phyloP scores from a whole-genome alignment of 2,888 invertebrate species.

The Erebia aethiops region DNA sequence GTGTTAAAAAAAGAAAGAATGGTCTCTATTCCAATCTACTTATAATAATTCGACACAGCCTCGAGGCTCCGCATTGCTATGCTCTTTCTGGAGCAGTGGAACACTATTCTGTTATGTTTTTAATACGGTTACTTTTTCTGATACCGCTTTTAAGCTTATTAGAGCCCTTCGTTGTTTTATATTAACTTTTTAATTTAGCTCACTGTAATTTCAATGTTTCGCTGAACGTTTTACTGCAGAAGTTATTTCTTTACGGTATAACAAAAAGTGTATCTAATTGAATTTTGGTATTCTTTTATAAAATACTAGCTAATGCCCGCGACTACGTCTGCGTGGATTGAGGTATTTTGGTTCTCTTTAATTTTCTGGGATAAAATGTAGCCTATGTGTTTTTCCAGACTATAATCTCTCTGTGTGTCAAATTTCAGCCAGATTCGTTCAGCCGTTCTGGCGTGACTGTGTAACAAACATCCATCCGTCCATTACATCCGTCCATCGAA shows the following conservation, averaged over 20 bases:
- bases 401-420: neutral
- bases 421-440: neutral
- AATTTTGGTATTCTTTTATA: neutral
- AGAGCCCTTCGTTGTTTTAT: constrained; percentile 61
- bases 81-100: constrained; percentile 74
- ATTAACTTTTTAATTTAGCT: constrained; percentile 26
- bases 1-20: constrained; percentile 28
- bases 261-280: neutral
- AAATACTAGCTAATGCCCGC: no score
- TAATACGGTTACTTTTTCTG: constrained; percentile 74
- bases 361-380: no score
- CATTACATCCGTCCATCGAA: no score
- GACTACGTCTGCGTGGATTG: no score
- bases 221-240: constrained; percentile 7
- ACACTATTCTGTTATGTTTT: constrained; percentile 76
- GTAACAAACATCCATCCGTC: no score
- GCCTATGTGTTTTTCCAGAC: no score
- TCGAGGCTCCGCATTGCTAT: constrained; percentile 59
- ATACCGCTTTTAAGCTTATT: constrained; percentile 63
- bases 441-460: no score
- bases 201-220: constrained; percentile 1
- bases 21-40: constrained; percentile 35
- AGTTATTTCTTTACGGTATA: neutral
- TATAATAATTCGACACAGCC: constrained; percentile 60
- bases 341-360: no score